Evolutionary conservation across 2,797 vertebrate species (phyloP).

Genomic region (Ambastaia sidthimunki): DNA sequence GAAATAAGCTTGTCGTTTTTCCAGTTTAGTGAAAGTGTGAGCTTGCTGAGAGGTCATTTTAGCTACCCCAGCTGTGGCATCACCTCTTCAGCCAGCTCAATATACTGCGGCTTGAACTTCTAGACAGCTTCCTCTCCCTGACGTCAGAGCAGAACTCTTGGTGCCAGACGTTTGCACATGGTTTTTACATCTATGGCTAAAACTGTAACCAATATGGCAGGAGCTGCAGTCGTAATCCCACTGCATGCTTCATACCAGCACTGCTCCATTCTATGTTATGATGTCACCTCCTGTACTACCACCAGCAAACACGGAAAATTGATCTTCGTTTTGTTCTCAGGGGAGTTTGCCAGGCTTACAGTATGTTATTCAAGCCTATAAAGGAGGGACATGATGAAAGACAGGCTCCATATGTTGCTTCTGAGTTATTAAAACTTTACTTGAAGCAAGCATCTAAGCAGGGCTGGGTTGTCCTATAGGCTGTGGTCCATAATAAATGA

Average conservation of each 20-base stretch:
- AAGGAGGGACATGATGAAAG: conserved; percentile 21
- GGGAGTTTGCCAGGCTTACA: neutral
- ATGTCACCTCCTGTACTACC: conserved; percentile 1
- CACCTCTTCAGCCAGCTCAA: conserved; percentile 9
- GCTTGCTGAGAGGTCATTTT: conserved; percentile 14
- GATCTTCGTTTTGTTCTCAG: neutral
- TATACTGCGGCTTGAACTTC: conserved; percentile 18
- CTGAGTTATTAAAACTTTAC: conserved; percentile 19
- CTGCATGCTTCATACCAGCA: conserved; percentile 6
- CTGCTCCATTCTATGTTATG: neutral
- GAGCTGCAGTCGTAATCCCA: neutral
- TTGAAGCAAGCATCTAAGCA: neutral
- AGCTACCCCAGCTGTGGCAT: neutral
- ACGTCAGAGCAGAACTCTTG: neutral
- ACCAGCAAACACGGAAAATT: neutral
- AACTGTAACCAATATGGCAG: conserved; percentile 11
- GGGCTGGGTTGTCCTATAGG: neutral
- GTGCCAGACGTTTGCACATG: neutral
- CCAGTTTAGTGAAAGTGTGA: conserved; percentile 20
- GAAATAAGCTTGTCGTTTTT: conserved; percentile 21
- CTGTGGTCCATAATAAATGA: conserved; percentile 6
- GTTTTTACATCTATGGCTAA: conserved; percentile 21
- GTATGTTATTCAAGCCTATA: neutral
- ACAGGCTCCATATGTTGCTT: neutral
- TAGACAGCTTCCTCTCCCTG: conserved; percentile 8